Evolutionary conservation across 37 sponge, comb jelly and placozoan genomes (phyloP).

Genomic region (Lycopodina hypogea): DNA sequence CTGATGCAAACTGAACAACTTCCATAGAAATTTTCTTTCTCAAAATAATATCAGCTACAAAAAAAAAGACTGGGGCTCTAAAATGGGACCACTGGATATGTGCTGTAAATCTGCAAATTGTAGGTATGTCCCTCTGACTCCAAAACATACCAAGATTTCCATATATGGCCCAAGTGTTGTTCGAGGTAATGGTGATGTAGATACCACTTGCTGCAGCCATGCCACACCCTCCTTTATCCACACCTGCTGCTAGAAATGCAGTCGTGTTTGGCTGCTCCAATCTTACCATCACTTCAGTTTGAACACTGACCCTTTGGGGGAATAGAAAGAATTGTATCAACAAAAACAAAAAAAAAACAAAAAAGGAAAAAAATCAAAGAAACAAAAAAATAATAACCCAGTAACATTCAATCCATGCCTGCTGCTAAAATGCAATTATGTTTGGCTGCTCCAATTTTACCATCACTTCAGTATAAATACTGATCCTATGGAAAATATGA

Average conservation of each 20-base stretch:
- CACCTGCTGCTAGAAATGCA: slow-evolving; percentile 64
- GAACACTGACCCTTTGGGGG: slow-evolving; percentile 12
- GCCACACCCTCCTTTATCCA: slow-evolving; percentile 64
- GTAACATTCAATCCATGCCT: slow-evolving; percentile 23
- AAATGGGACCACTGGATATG: no score
- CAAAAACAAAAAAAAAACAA: no score
- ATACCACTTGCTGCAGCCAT: slow-evolving; percentile 50
- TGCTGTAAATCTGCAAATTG: no score
- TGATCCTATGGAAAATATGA: no score
- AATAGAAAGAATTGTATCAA: no score
- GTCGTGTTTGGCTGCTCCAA: slow-evolving; percentile 16
- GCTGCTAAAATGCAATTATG: slow-evolving; percentile 60
- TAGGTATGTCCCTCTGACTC: no score
- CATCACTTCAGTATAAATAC: slow-evolving; percentile 3
- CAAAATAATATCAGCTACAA: no score
- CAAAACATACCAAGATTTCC: slow-evolving; percentile 55
- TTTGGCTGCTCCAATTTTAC: slow-evolving; percentile 16
- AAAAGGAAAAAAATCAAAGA: no score
- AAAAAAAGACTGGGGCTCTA: no score
- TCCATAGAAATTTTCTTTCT: no score
- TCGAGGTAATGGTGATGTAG: slow-evolving; percentile 51
- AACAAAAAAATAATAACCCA: no score
- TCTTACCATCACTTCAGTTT: slow-evolving; percentile 2
- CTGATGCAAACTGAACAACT: no score
- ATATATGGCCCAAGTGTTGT: slow-evolving; percentile 37